Percentiles rank a stretch among this genome's conserved stretches.
Conservation (phyloP, 2,113 vertebrate genomes). For the Smithornis capensis region DNA sequence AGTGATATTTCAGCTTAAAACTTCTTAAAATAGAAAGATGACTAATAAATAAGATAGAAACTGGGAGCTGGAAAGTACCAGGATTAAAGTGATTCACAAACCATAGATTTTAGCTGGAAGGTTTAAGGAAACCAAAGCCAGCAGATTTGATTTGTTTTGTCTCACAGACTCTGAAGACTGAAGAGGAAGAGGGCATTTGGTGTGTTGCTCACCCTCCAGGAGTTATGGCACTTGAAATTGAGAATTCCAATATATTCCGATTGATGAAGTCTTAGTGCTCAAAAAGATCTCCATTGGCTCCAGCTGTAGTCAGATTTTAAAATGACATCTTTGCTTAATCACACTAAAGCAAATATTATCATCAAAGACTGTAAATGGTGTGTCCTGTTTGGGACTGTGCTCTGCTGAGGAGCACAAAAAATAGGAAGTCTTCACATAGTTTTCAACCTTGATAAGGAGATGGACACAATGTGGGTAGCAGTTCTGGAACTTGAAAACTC, state of each 20-base stretch:
- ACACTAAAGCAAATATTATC: not conserved
- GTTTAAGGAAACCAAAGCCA: not conserved
- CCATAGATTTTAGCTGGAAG: not conserved
- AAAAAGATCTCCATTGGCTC: not conserved
- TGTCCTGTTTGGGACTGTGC: not conserved
- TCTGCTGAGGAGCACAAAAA: not conserved
- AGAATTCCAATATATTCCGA: not conserved
- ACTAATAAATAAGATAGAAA: constrained; percentile 5
- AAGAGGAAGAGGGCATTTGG: not conserved
- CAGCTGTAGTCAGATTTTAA: not conserved
- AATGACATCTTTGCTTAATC: not conserved
- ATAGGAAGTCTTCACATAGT: rapidly evolving
- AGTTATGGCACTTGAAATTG: not conserved
- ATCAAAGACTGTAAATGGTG: not conserved
- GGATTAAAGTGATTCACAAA: not conserved
- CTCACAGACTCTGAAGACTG: not conserved
- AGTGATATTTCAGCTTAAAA: not conserved
- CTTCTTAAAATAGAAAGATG: not conserved
- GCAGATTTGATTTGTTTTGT: not conserved
- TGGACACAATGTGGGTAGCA: rapidly evolving
- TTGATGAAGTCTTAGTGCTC: not conserved
- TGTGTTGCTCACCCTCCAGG: not conserved
- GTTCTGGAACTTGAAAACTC: not conserved
- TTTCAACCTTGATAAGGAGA: not conserved
- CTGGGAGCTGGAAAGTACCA: not conserved